Evolutionary conservation across 2,797 vertebrate genomes (phyloP), one percentile per base, ranked within the genome.

Genomic region (Neopelma chrysocephalum): DNA sequence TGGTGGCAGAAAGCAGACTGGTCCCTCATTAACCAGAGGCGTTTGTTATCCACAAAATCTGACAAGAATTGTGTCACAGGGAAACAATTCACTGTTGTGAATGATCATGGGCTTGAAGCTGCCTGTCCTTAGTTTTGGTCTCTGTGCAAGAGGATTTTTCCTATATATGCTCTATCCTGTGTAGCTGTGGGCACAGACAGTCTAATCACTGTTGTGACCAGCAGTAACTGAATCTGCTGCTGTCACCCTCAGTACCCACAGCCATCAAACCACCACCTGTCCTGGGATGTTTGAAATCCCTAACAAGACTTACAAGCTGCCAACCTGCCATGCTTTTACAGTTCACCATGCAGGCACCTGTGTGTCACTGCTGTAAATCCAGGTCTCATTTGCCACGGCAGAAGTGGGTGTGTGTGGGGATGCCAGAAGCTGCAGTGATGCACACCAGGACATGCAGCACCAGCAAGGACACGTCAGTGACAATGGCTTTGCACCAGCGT

Each of bases 381-480:
- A 19, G 22, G 15, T 56, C 42, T 70, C 26, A 7, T 47, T 65
- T 75, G 15, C 34, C 57, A 2, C 27, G 23, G 62, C 54, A 72
- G 58, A 47, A 78, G 76, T 26, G 42, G 42, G 34, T 27, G 1
- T 9, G 45, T 16, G 26, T 4, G 8, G 17, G 12, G 25, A 16
- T 48, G 29, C 22, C 50, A 42, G 45, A 56, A 89, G 36, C 9
- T 36, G 45, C 60, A 71, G 75, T 4, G 51, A 20, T 42, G 42
- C 23, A 29, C 34, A 21, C 7, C 53, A 23, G n/a, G 62, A 66
- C 6, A 0, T 7, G 42, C n/a, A 62, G 66, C 54, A 66, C 10
- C 61, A 56, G 42, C 21, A 36, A 58, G 66, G 62, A 51, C 3
- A 2, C 0, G 0, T 17, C 34, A 18, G 21, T 26, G 51, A 47